phyloP scores from a whole-genome alignment of 1,140 invertebrate genomes.

The Odontomachus brunneus region DNA sequence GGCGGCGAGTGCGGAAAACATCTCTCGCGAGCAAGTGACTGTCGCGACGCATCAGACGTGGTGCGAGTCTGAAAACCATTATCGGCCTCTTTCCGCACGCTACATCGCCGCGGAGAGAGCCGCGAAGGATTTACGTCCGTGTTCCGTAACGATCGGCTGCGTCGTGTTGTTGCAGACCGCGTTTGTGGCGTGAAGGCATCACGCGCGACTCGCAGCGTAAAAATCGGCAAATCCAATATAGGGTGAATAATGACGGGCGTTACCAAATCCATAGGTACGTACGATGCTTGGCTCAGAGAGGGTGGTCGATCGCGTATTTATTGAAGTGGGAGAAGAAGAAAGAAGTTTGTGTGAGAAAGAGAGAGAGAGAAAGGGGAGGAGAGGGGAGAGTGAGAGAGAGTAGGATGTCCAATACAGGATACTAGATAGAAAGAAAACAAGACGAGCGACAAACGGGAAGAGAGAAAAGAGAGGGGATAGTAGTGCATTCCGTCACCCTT shows the following conservation, averaged over 20 bases:
- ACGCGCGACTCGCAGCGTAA: conserved; percentile 60
- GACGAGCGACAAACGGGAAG: background rate
- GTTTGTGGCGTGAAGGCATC: conserved; percentile 42
- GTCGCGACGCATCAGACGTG: conserved; percentile 36
- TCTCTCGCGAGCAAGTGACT: conserved; percentile 31
- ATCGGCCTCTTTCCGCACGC: conserved; percentile 44
- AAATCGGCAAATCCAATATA: conserved; percentile 80
- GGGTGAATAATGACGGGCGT: conserved; percentile 77
- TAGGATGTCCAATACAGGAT: no score
- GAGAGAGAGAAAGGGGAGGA: background rate
- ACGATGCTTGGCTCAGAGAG: background rate
- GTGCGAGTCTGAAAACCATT: conserved; percentile 50
- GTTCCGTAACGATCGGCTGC: conserved; percentile 62
- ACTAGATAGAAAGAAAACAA: no score
- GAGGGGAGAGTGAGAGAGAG: background rate
- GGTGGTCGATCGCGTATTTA: conserved; percentile 54
- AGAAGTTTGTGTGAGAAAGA: background rate
- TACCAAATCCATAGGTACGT: conserved; percentile 57
- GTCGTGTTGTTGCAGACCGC: conserved; percentile 41
- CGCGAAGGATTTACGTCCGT: conserved; percentile 66
- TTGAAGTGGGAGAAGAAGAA: conserved; percentile 45
- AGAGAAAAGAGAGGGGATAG: conserved; percentile 15
- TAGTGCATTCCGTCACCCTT: background rate
- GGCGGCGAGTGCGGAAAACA: conserved; percentile 25
- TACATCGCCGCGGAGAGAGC: conserved; percentile 18